These are phyloP conservation scores for Myrmecophaga tridactyla DNA, from an alignment of 2,113 vertebrate genomes.

Conservation along the genomic window DNA sequence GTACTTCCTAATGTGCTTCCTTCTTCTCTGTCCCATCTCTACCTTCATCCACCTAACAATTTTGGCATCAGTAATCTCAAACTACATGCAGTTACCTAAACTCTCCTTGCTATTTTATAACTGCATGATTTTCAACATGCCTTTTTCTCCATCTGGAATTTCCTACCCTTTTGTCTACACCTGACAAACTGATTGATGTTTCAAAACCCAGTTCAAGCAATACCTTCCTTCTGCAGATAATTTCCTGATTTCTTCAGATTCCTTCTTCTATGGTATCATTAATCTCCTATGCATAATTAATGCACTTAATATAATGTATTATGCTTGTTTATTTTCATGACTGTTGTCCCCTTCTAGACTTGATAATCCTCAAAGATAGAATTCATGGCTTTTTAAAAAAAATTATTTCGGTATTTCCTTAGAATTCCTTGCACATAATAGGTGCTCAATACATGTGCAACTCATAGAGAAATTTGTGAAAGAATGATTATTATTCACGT, in stretches of 20 bases:
- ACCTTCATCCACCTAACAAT: not conserved
- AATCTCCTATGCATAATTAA: no score
- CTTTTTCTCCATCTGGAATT: not conserved
- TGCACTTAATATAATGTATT: not conserved
- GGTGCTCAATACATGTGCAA: not conserved
- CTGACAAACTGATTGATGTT: not conserved
- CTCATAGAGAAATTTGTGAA: not conserved
- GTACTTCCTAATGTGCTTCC: not conserved
- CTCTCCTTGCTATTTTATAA: not conserved
- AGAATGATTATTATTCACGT: not conserved
- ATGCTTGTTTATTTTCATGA: not conserved
- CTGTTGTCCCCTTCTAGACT: not conserved
- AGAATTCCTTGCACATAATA: not conserved
- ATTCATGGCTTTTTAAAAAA: not conserved
- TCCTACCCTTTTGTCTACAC: not conserved
- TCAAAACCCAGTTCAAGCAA: not conserved
- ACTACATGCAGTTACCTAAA: not conserved
- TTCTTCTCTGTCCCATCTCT: not conserved
- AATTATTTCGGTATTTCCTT: slow-evolving; percentile 10
- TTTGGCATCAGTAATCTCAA: not conserved
- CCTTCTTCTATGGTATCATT: not conserved
- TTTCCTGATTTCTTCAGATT: not conserved
- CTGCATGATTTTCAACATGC: not conserved
- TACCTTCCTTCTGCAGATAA: not conserved
- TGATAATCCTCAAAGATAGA: not conserved